Conservation (phyloP, 2,888 invertebrate genomes). For the Thecophora atra region DNA sequence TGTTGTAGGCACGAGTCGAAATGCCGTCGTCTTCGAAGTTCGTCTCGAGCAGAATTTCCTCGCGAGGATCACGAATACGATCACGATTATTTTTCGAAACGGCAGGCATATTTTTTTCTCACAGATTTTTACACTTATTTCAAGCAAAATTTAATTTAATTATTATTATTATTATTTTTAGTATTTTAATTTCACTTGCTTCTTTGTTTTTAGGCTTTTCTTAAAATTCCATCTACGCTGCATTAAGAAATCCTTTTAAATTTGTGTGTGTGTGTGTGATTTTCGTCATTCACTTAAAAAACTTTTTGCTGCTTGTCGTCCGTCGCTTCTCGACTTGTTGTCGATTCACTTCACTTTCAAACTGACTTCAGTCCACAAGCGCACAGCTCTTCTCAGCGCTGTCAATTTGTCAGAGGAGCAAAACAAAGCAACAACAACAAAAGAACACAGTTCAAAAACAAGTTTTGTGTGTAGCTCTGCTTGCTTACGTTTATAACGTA, state of each 20-base stretch:
- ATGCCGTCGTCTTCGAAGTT: conserved; percentile 66
- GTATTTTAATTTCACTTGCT: neutral
- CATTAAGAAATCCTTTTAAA: neutral
- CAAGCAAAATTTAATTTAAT: neutral
- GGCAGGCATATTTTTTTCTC: conserved; percentile 49
- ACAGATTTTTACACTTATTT: conserved; percentile 39
- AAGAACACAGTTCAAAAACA: neutral
- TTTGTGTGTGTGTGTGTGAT: neutral
- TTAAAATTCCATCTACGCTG: neutral
- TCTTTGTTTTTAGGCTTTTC: neutral
- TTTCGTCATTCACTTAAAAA: neutral
- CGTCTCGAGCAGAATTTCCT: conserved; percentile 66
- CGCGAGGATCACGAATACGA: conserved; percentile 64
- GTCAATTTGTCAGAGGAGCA: neutral
- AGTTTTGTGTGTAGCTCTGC: neutral
- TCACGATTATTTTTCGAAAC: conserved; percentile 56
- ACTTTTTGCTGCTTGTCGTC: conserved; percentile 36
- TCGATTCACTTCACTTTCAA: conserved; percentile 46
- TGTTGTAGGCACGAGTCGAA: conserved; percentile 64
- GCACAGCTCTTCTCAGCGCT: neutral
- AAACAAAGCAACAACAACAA: neutral
- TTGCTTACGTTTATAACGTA: neutral
- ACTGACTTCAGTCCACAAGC: conserved; percentile 35
- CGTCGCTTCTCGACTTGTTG: conserved; percentile 34
- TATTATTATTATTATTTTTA: neutral